Conservation (phyloP, 1,140 invertebrate genomes). For the Drosophila melanica region DNA sequence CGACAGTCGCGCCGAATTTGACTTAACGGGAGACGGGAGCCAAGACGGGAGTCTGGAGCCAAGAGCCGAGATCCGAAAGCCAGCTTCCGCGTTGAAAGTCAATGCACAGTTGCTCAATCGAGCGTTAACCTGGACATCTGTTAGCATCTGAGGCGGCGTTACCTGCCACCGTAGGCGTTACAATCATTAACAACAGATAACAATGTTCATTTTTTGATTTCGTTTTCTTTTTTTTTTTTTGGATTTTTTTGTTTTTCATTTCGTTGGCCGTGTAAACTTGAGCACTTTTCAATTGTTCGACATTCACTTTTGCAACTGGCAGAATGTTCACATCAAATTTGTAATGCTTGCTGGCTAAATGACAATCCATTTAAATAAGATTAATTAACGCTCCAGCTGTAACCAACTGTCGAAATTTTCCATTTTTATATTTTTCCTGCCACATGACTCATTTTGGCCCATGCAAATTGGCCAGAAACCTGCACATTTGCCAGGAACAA, state of each 20-base stretch:
- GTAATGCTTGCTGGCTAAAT: slow-evolving; percentile 60
- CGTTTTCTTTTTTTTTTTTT: slow-evolving; percentile 12
- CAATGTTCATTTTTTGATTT: slow-evolving; percentile 30
- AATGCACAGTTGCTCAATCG: slow-evolving; percentile 69
- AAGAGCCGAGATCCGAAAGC: not conserved
- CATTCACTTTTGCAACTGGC: slow-evolving; percentile 68
- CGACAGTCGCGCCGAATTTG: slow-evolving; percentile 47
- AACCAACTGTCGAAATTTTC: slow-evolving; percentile 34
- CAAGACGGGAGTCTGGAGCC: slow-evolving; percentile 32
- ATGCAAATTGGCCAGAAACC: slow-evolving; percentile 8
- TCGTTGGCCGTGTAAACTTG: slow-evolving; percentile 32
- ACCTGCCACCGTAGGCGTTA: slow-evolving; percentile 55
- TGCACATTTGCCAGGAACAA: slow-evolving; percentile 27
- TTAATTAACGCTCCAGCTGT: slow-evolving; percentile 70
- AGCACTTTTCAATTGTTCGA: slow-evolving; percentile 65
- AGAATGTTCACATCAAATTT: slow-evolving; percentile 65
- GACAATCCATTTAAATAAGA: slow-evolving; percentile 78
- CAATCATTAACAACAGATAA: slow-evolving; percentile 77
- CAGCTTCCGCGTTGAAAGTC: slow-evolving; percentile 75
- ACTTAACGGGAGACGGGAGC: slow-evolving; percentile 31
- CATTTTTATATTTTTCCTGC: slow-evolving; percentile 14
- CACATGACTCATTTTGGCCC: slow-evolving; percentile 30
- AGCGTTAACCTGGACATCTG: slow-evolving; percentile 61
- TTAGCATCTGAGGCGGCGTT: slow-evolving; percentile 34
- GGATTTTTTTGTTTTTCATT: slow-evolving; percentile 9